Evolutionary conservation across 2,888 invertebrate species (phyloP).

Genomic region (Apodemia hepburni): DNA sequence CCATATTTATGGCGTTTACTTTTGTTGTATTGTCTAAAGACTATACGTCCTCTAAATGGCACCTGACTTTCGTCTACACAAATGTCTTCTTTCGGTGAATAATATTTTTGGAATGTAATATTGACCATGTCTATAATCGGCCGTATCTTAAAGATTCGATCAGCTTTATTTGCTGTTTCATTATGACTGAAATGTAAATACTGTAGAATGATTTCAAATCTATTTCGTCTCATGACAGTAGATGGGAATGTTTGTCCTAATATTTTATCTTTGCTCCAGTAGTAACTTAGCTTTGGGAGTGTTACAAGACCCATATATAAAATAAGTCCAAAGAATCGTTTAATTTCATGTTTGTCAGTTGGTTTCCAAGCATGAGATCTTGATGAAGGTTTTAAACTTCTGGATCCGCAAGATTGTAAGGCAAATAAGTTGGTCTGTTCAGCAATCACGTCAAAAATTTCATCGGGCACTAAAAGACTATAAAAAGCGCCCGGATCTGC

Average conservation of each 20-base stretch:
- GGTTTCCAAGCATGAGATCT: conserved; percentile 32
- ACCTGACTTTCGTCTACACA: conserved; percentile 39
- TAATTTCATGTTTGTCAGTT: conserved; percentile 29
- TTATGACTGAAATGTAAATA: conserved; percentile 37
- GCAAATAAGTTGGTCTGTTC: conserved; percentile 2
- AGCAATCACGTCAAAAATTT: background rate
- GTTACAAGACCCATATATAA: conserved; percentile 38
- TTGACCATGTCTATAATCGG: conserved; percentile 35
- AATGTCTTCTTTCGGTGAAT: conserved; percentile 36
- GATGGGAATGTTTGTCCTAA: conserved; percentile 35
- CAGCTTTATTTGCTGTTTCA: conserved; percentile 31
- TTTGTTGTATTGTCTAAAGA: background rate
- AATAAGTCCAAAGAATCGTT: conserved; percentile 33
- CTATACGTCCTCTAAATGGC: conserved; percentile 30
- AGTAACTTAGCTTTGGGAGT: conserved; percentile 34
- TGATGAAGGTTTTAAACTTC: conserved; percentile 22
- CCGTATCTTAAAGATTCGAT: conserved; percentile 37
- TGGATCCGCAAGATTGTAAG: background rate
- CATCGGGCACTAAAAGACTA: conserved; percentile 3
- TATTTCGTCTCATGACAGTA: conserved; percentile 37
- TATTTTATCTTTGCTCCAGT: conserved; percentile 37
- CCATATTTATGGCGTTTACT: too few species aligned
- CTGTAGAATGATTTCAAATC: conserved; percentile 36
- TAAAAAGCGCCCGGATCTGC: conserved; percentile 17
- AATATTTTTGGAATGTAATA: conserved; percentile 34